Base-by-base conservation (phyloP, 2,797 vertebrate species). In the Synaphobranchus kaupii region DNA sequence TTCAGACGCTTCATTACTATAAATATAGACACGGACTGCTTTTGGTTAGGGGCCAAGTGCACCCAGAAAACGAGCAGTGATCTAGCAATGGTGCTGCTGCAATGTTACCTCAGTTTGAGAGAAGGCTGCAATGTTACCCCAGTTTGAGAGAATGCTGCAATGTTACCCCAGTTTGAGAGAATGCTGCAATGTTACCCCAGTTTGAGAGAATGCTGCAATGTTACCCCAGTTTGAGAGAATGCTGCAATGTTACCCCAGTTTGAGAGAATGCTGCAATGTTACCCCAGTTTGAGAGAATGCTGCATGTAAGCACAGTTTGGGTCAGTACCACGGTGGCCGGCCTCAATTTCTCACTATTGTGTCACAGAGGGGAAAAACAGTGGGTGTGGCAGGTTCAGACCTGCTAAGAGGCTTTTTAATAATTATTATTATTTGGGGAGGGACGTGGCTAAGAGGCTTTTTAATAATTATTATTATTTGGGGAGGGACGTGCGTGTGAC, bases 11-110 rank as follows among this genome's bases (percentile, higher is more conserved):
- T 84, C 4, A 28, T 60, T 50, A 81, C 78, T 56, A 56, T 84
- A 84, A 84, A 60, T 47, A 66, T 39, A 86, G 39, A 81, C 56
- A 83, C 63, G 28, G 44, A 56, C 87, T 83, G 47, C 60, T 12
- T 50, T 81, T 20, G 44, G 44, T n/a, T 25, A 10, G 78, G 78
- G 78, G 47, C 44, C 73, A 81, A 22, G 47, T 48, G 78, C 73
- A 88, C 78, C 44, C 22, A 81, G 8, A 50, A 50, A 81, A 81
- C 34, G 3, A 81, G 78, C 78, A 81, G 78, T 50, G 78, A 13
- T 81, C 78, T 25, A 81, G 9, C 78, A n/a, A 50, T n/a, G 47
- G 50, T 13, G 44, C 25, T 50, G 78, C 78, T 50, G 78, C 47
- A 25, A n/a, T n/a, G 9, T 81, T 22, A 81, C 47, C 50, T 20